These are phyloP conservation scores for Mobula birostris DNA, from an alignment of 2,113 vertebrate species.

Conservation along the genomic window DNA sequence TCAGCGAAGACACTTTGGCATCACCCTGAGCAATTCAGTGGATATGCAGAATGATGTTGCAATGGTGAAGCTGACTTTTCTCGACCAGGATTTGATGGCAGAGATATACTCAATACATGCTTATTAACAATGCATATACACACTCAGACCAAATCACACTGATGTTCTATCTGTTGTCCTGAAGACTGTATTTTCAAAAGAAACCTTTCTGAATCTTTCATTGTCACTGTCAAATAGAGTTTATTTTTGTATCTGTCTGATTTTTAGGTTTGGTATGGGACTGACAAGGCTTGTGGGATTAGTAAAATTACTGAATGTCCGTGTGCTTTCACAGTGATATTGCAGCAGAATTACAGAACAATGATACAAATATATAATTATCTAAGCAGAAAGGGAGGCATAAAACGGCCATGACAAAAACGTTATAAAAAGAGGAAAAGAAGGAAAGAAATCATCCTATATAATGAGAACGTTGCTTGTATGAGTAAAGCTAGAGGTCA, in stretches of 20 bases:
- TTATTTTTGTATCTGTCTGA: not conserved
- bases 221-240: not conserved
- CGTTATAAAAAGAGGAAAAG: not conserved
- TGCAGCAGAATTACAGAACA: not conserved
- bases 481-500: not conserved
- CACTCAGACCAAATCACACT: not conserved
- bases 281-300: not conserved
- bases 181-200: not conserved
- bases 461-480: not conserved
- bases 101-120: not conserved
- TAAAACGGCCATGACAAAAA: not conserved
- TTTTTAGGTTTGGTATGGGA: not conserved
- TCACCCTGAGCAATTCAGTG: not conserved
- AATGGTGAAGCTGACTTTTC: not conserved
- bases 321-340: not conserved
- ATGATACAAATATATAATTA: not conserved
- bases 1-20: not conserved
- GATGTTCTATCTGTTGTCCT: not conserved
- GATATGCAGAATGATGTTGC: not conserved
- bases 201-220: not conserved
- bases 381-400: not conserved
- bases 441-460: not conserved
- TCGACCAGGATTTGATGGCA: not conserved
- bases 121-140: not conserved
- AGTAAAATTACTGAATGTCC: not conserved